Evolutionary conservation across 2,113 vertebrate species (phyloP).

Genomic region (Alethe castanea): DNA sequence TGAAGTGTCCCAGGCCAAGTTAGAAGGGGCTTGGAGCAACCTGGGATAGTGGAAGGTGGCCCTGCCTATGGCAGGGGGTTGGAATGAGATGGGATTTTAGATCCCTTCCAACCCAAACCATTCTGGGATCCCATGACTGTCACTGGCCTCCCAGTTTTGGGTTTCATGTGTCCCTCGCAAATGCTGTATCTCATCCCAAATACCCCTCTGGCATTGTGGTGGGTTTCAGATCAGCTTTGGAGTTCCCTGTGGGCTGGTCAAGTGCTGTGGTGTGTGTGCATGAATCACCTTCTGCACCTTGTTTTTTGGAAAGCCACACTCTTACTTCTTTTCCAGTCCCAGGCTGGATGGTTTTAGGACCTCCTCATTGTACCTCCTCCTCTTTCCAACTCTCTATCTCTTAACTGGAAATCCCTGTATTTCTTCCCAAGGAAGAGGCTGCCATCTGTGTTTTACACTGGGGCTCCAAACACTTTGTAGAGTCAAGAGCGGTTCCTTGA

Average conservation of each 20-base stretch:
- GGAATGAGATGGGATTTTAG: neutral
- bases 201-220: neutral
- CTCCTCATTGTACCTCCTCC: accelerated
- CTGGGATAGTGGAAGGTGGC: neutral
- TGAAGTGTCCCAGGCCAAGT: neutral
- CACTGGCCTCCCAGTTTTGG: neutral
- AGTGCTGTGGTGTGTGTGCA: accelerated
- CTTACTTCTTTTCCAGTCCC: neutral
- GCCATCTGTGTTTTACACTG: neutral
- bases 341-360: neutral
- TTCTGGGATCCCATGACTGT: neutral
- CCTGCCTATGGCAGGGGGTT: neutral
- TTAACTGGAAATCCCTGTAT: neutral
- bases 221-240: accelerated
- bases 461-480: neutral
- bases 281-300: neutral
- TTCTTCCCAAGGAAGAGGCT: neutral
- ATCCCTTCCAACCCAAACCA: neutral
- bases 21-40: neutral
- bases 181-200: neutral
- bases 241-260: accelerated
- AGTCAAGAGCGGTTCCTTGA: neutral
- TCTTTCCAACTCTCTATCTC: neutral
- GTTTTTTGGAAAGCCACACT: neutral
- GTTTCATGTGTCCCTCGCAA: neutral